Percentiles rank a stretch among this genome's conserved stretches.
phyloP scores from a whole-genome alignment of 2,113 vertebrate species.

The Pelodiscus sinensis region DNA sequence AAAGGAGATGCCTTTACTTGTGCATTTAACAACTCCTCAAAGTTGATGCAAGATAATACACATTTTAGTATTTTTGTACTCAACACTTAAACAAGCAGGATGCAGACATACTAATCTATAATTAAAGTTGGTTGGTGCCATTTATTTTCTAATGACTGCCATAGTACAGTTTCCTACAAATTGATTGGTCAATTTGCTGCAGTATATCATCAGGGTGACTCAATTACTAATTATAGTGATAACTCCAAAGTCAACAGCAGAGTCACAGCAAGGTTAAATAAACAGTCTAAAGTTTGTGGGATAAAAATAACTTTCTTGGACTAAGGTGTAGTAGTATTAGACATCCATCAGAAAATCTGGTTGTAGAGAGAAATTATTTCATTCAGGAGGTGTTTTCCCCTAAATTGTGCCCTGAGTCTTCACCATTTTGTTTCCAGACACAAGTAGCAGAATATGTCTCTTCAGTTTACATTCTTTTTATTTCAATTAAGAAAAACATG shows the following conservation, averaged over 20 bases:
- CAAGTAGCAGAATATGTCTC: accelerated
- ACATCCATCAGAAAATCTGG: not conserved
- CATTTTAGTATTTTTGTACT: constrained; percentile 31
- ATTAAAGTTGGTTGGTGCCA: constrained; percentile 53
- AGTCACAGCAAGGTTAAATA: constrained; percentile 72
- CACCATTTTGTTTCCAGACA: not conserved
- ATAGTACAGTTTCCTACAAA: not conserved
- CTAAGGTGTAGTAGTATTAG: not conserved
- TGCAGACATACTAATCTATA: constrained; percentile 54
- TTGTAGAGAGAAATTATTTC: not conserved
- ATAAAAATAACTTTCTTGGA: constrained; percentile 49
- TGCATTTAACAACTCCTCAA: not conserved
- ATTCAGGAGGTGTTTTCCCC: not conserved
- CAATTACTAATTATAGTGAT: constrained; percentile 70
- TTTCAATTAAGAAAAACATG: not conserved
- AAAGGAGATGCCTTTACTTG: not conserved
- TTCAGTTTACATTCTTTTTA: not conserved
- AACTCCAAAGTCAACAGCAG: constrained; percentile 56
- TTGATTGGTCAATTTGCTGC: constrained; percentile 57
- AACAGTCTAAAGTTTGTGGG: constrained; percentile 59
- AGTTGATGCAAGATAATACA: constrained; percentile 14
- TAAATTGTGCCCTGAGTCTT: not conserved
- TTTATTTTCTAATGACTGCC: constrained; percentile 38
- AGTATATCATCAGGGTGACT: constrained; percentile 60
- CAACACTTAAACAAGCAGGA: constrained; percentile 17